Evolutionary conservation across 2,888 invertebrate species (phyloP).

Genomic region (Phalera bucephala): DNA sequence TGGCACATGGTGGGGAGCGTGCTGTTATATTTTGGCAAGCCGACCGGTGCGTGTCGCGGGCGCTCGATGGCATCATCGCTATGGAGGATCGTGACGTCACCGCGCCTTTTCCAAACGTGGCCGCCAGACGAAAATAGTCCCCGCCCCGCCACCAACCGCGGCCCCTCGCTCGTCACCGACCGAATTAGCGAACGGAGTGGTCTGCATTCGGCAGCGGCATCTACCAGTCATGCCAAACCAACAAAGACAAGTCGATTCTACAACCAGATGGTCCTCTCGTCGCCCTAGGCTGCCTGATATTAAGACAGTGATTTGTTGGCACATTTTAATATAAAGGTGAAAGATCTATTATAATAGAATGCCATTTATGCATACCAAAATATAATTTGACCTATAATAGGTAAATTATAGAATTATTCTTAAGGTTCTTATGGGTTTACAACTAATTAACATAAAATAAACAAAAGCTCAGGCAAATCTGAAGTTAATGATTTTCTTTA

Average conservation of each 20-base stretch:
- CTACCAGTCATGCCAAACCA: slow-evolving; percentile 34
- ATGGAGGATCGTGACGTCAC: slow-evolving; percentile 79
- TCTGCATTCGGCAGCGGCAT: slow-evolving; percentile 43
- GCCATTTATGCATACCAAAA: too few species aligned
- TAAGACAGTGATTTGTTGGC: too few species aligned
- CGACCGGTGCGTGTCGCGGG: slow-evolving; percentile 72
- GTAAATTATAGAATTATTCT: too few species aligned
- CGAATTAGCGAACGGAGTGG: slow-evolving; percentile 66
- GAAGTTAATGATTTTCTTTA: too few species aligned
- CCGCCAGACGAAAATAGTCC: slow-evolving; percentile 82
- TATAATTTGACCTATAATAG: too few species aligned
- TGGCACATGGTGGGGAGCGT: slow-evolving; percentile 56
- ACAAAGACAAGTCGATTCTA: slow-evolving; percentile 28
- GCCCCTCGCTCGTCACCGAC: slow-evolving; percentile 77
- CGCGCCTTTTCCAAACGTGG: slow-evolving; percentile 81
- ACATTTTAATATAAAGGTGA: too few species aligned
- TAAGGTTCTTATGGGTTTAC: too few species aligned
- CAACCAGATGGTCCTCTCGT: slow-evolving; percentile 19
- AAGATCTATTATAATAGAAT: too few species aligned
- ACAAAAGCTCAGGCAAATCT: too few species aligned
- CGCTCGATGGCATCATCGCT: slow-evolving; percentile 80
- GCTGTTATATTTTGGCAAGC: slow-evolving; percentile 79
- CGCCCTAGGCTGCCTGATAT: too few species aligned
- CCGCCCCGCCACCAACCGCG: slow-evolving; percentile 66
- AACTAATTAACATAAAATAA: too few species aligned